Percentiles rank a stretch among this genome's conserved stretches.
Conservation (phyloP, 64 coral and sea anemone genomes). For the Catalaphyllia jardinei region DNA sequence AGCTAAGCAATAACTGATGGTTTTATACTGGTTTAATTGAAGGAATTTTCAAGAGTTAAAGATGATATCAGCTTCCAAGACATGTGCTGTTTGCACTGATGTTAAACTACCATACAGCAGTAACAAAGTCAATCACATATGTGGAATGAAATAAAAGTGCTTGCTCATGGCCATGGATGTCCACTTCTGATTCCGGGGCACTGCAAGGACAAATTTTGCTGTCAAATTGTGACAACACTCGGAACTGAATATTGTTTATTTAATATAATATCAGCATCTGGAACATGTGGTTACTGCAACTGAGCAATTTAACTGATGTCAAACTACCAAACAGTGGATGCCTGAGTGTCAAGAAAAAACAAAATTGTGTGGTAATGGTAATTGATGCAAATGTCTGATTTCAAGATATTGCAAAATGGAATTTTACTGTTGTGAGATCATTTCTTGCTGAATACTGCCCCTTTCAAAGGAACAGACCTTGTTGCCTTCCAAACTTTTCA, state of each 20-base stretch:
- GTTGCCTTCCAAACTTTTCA: no score
- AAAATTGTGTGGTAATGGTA: constrained; percentile 37
- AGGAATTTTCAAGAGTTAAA: constrained; percentile 49
- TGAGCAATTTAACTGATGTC: constrained; percentile 40
- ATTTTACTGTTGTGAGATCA: no score
- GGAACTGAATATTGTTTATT: constrained; percentile 47
- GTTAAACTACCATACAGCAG: constrained; percentile 48
- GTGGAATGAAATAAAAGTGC: constrained; percentile 51
- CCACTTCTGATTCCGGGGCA: constrained; percentile 40
- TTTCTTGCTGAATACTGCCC: no score
- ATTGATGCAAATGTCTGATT: constrained; percentile 38
- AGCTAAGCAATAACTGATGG: constrained; percentile 51
- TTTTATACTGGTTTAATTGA: constrained; percentile 56
- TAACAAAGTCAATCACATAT: constrained; percentile 28
- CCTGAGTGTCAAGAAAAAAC: constrained; percentile 22
- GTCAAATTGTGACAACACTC: constrained; percentile 50
- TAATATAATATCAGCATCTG: constrained; percentile 53
- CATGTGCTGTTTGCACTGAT: constrained; percentile 57
- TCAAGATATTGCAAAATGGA: constrained; percentile 59
- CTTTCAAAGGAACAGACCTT: no score
- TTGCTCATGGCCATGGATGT: constrained; percentile 50
- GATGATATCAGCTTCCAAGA: constrained; percentile 48
- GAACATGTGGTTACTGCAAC: constrained; percentile 48
- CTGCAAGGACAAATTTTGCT: constrained; percentile 45
- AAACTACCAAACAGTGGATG: constrained; percentile 33